A percentile compares a stretch with the other conserved stretches of the same genome.
Conservation (phyloP, 2,888 invertebrate species). For the Polietes domitor region DNA sequence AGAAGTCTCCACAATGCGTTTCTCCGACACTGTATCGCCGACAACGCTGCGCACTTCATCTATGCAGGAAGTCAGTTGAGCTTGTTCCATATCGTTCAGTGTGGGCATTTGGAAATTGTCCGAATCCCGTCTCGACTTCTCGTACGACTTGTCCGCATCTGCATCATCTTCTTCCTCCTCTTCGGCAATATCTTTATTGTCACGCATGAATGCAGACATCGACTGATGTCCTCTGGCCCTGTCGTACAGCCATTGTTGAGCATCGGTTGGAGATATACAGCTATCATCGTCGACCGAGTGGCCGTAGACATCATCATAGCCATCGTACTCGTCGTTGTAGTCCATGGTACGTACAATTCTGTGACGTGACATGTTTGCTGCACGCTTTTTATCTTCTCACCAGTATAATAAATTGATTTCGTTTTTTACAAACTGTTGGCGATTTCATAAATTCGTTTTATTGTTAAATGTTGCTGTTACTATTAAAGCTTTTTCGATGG, state of each 20-base stretch:
- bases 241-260: slow-evolving; percentile 92
- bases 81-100: slow-evolving; percentile 86
- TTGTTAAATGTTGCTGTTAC: not conserved
- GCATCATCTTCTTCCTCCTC: slow-evolving; percentile 84
- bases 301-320: slow-evolving; percentile 90
- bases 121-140: slow-evolving; percentile 78
- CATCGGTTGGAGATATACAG: slow-evolving; percentile 94
- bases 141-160: slow-evolving; percentile 81
- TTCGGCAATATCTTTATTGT: slow-evolving; percentile 86
- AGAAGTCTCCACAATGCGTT: slow-evolving; percentile 87
- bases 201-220: slow-evolving; percentile 87
- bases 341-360: slow-evolving; percentile 92
- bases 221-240: slow-evolving; percentile 87
- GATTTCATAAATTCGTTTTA: slow-evolving; percentile 10
- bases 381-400: slow-evolving; percentile 25
- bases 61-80: slow-evolving; percentile 90
- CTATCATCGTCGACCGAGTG: slow-evolving; percentile 97
- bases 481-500: slow-evolving; percentile 29
- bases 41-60: slow-evolving; percentile 91
- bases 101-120: slow-evolving; percentile 81
- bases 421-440: not conserved
- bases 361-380: slow-evolving; percentile 90
- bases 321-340: slow-evolving; percentile 93
- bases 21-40: slow-evolving; percentile 89
- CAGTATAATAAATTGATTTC: not conserved